A percentile compares a stretch with the other conserved stretches of the same genome.
Conservation (phyloP, 1,140 invertebrate genomes). For the Panagrolaimus sp. region DNA sequence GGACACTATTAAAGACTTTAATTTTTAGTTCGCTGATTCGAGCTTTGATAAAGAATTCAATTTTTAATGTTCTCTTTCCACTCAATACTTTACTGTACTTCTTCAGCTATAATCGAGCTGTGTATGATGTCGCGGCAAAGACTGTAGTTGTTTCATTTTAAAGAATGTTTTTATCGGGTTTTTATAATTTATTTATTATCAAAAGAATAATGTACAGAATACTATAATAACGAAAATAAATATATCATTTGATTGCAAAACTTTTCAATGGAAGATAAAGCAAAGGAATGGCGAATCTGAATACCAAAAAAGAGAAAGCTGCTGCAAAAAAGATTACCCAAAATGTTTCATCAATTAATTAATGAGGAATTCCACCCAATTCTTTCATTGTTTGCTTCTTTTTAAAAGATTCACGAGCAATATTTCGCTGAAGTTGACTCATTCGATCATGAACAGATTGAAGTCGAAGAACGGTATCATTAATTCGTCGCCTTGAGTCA, state of each 20-base stretch:
- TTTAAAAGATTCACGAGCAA: constrained; percentile 31
- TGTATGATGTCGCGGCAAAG: constrained; percentile 42
- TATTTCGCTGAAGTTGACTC: constrained; percentile 39
- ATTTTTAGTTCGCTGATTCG: constrained; percentile 40
- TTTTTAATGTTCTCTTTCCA: constrained; percentile 45
- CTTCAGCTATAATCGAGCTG: constrained; percentile 39
- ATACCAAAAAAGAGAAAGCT: too few species aligned
- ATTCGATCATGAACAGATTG: constrained; percentile 41
- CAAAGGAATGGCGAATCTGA: too few species aligned
- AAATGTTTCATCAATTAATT: neutral
- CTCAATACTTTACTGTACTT: constrained; percentile 46
- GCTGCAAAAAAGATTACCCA: too few species aligned
- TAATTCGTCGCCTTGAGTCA: constrained; percentile 38
- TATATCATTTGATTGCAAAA: too few species aligned
- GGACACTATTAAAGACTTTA: too few species aligned
- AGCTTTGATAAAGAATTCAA: constrained; percentile 39
- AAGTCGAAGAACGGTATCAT: constrained; percentile 20
- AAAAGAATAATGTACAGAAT: constrained; percentile 13
- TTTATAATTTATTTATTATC: neutral
- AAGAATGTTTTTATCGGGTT: neutral
- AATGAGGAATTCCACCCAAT: neutral
- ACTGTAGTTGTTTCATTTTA: constrained; percentile 31
- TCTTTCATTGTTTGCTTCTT: constrained; percentile 8
- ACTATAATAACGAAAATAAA: too few species aligned
- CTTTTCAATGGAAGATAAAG: too few species aligned